Conservation (phyloP, 2,113 vertebrate species). For the Pungitius pungitius region DNA sequence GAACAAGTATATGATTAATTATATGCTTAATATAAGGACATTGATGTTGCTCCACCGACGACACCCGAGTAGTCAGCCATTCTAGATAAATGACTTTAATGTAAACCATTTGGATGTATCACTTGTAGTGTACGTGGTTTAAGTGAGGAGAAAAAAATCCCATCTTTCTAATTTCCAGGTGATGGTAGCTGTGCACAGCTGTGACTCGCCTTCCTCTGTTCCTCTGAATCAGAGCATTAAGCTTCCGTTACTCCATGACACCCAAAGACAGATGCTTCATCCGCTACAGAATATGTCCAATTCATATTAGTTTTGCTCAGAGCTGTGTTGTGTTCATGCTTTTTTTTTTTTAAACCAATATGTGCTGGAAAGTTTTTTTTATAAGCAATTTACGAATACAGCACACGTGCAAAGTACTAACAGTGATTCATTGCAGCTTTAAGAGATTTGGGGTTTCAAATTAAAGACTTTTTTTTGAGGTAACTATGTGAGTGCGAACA, state of each 20-base stretch:
- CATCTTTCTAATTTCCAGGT: conserved; percentile 46
- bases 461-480: background rate
- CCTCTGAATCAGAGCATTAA: conserved; percentile 57
- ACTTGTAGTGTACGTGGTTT: conserved; percentile 8
- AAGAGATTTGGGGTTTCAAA: conserved; percentile 17
- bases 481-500: background rate
- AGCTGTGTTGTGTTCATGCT: conserved; percentile 1
- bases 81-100: conserved; percentile 41
- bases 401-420: background rate
- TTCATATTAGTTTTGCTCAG: conserved; percentile 23
- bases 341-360: no score
- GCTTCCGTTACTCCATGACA: conserved; percentile 58
- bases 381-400: conserved; percentile 9
- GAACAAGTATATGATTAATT: background rate
- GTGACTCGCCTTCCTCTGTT: conserved; percentile 52
- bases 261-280: conserved; percentile 53
- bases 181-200: conserved; percentile 51
- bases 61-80: conserved; percentile 10
- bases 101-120: conserved; percentile 32
- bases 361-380: background rate
- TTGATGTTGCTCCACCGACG: background rate
- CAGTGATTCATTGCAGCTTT: conserved; percentile 14
- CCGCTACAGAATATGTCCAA: conserved; percentile 31
- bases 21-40: background rate
- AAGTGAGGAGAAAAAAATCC: background rate